Base-by-base conservation (phyloP, 2,113 vertebrate genomes). In the Callocephalon fimbriatum region DNA sequence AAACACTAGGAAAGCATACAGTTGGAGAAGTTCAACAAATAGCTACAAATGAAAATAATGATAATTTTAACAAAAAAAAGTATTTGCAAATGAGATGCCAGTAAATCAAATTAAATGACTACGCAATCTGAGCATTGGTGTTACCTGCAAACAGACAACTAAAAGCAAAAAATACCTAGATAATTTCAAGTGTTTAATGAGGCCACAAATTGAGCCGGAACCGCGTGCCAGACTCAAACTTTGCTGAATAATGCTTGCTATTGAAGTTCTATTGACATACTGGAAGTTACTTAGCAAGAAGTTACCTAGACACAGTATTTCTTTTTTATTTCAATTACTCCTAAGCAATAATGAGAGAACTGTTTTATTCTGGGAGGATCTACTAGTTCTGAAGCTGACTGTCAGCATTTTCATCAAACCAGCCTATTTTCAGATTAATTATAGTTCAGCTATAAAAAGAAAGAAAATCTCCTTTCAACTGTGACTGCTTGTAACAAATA, bases 101-200 rank as follows among this genome's bases (percentile, higher is more conserved):
- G 48, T 61, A 65, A 56, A 40, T 10, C 25, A 12, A 19, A n/a
- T 11, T 27, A 71, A 53, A 45, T 14, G 16, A 74, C 21, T 9
- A 31, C 0, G 38, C 65, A n/a, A 32, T 11, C 21, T n/a, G 22
- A 40, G 51, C 7, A 38, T 38, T 1, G 5, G 6, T 5, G 4
- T 9, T 26, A 67, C 10, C 78, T 50, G 47, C 22, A 53, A 20
- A 63, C 44, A 38, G 54, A 54, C 48, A 35, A 48, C 14, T 42
- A 26, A 70, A 77, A 76, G 25, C 12, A 32, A 42, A 45, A 72
- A 35, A 2, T 8, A 42, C 5, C 20, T 29, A 17, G 8, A 23
- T 6, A 32, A 29, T 29, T 74, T 54, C 7, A 37, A 6, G 1
- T 9, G 10, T 25, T 68, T 44, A 68, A 31, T 18, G 21, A 67